Conservation (phyloP, 2,797 vertebrate genomes). For the Siniperca obscura region DNA sequence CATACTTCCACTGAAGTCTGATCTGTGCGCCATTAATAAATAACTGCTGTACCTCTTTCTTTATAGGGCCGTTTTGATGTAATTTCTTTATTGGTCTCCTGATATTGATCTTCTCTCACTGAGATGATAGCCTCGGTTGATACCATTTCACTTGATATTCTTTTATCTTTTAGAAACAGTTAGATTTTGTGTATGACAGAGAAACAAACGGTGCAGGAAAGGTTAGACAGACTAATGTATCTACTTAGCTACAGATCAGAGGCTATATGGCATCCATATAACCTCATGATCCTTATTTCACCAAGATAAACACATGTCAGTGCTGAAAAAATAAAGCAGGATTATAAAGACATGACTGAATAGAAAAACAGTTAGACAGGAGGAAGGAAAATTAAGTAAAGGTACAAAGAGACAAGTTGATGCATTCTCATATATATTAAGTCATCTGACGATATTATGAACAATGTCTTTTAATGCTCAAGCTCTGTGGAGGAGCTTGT, state of each 20-base stretch:
- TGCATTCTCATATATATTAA: constrained; percentile 31
- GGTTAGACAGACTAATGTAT: constrained; percentile 73
- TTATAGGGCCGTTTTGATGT: constrained; percentile 45
- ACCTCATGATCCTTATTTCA: constrained; percentile 71
- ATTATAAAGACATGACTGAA: constrained; percentile 16
- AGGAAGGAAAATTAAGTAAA: constrained; percentile 25
- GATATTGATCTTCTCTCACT: constrained; percentile 60
- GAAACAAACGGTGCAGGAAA: constrained; percentile 28
- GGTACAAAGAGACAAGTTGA: constrained; percentile 28
- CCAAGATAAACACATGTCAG: constrained; percentile 52
- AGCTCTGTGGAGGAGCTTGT: constrained; percentile 8
- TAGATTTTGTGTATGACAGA: constrained; percentile 51
- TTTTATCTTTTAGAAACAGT: constrained; percentile 53
- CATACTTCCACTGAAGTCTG: constrained; percentile 8
- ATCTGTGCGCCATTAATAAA: constrained; percentile 49
- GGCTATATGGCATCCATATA: constrained; percentile 55
- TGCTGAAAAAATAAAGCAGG: constrained; percentile 20
- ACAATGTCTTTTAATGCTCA: constrained; percentile 22
- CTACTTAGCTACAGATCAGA: constrained; percentile 69
- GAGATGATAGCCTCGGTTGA: constrained; percentile 53
- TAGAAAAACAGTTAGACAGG: constrained; percentile 2
- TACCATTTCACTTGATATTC: constrained; percentile 55
- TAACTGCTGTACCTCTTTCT: constrained; percentile 32
- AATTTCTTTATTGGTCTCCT: constrained; percentile 55
- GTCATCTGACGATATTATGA: constrained; percentile 29